A percentile compares a stretch with the other conserved stretches of the same genome.
These are phyloP conservation scores for Pedicia rivosa DNA, from an alignment of 2,888 invertebrate genomes.

Conservation along the genomic window DNA sequence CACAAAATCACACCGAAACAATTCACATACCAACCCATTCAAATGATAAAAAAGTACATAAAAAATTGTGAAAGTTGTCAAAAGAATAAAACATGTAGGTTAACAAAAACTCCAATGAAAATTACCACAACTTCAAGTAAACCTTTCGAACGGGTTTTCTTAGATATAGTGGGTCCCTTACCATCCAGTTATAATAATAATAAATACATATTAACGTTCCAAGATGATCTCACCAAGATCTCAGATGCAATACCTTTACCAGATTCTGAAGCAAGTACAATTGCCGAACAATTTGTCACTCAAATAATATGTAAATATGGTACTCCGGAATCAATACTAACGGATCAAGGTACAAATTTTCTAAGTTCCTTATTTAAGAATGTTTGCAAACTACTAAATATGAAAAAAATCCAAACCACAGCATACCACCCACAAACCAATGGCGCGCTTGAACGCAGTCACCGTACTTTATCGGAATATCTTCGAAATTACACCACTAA, in stretches of 20 bases:
- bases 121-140: constrained; percentile 16
- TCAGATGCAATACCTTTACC: constrained; percentile 17
- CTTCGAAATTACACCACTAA: constrained; percentile 17
- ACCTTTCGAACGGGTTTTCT: constrained; percentile 16
- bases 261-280: constrained; percentile 19
- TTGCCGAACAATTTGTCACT: constrained; percentile 18
- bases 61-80: constrained; percentile 19
- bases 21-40: too few species aligned
- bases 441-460: constrained; percentile 18
- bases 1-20: too few species aligned
- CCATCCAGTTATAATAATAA: too few species aligned
- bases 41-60: constrained; percentile 12
- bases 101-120: constrained; percentile 17
- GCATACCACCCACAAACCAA: constrained; percentile 19
- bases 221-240: constrained; percentile 21
- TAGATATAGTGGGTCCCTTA: constrained; percentile 23
- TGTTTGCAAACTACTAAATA: too few species aligned
- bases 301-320: constrained; percentile 13
- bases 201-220: constrained; percentile 20
- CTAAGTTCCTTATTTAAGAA: constrained; percentile 15
- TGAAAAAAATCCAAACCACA: too few species aligned
- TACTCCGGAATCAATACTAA: not conserved
- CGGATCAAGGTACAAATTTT: constrained; percentile 1
- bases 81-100: constrained; percentile 16
- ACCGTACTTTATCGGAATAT: constrained; percentile 18